Evolutionary conservation across 1,140 invertebrate species (phyloP).

Genomic region (Brachionus plicatilis): DNA sequence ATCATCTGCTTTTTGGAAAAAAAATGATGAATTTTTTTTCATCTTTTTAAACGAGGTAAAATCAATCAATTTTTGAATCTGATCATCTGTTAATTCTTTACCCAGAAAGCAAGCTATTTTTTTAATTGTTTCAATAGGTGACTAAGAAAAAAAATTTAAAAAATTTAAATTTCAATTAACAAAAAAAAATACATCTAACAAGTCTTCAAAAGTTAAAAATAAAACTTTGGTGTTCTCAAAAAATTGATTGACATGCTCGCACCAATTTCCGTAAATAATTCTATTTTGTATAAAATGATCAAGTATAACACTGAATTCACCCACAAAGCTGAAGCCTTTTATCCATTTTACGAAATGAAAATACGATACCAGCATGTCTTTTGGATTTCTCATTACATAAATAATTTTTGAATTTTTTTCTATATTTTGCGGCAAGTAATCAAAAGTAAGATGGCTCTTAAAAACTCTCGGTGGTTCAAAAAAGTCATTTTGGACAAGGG

Average conservation of each 20-base stretch:
- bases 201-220: conserved; percentile 3
- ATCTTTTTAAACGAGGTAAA: not conserved
- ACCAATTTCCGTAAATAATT: conserved; percentile 20
- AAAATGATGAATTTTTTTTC: not conserved
- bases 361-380: conserved; percentile 6
- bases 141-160: not conserved
- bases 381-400: conserved; percentile 24
- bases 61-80: not conserved
- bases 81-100: not conserved
- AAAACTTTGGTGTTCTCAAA: not conserved
- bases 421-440: not conserved
- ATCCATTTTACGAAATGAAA: not conserved
- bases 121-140: not conserved
- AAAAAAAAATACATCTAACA: not conserved
- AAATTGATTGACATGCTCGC: conserved; percentile 22
- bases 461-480: not conserved
- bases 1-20: not conserved
- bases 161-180: not conserved
- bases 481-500: not conserved
- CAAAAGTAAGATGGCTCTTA: not conserved
- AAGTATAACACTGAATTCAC: not conserved
- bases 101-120: not conserved
- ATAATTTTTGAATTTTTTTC: not conserved
- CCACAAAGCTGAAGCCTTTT: not conserved
- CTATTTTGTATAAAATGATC: not conserved